Evolutionary conservation across 2,888 invertebrate genomes (phyloP).

Genomic region (Pollenia labialis): DNA sequence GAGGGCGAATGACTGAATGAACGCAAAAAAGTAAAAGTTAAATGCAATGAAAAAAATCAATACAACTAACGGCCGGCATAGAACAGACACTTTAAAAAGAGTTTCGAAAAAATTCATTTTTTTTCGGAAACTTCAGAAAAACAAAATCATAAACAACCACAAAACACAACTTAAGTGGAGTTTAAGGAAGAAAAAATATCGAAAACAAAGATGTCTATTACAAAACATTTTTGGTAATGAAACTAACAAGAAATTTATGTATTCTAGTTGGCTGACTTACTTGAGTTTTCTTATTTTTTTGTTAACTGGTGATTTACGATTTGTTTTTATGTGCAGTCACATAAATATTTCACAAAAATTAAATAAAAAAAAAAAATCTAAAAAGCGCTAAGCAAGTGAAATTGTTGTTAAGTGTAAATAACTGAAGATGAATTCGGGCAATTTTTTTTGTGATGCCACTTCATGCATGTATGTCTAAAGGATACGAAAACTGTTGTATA

Average conservation of each 20-base stretch:
- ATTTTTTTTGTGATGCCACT: background rate
- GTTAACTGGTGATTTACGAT: constrained; percentile 70
- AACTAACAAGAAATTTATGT: constrained; percentile 29
- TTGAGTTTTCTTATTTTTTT: constrained; percentile 23
- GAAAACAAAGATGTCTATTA: constrained; percentile 9
- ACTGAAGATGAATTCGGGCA: constrained; percentile 44
- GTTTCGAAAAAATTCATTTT: background rate
- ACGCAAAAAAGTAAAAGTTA: constrained; percentile 46
- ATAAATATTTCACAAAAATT: constrained; percentile 8
- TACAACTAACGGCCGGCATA: constrained; percentile 52
- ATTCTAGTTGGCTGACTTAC: constrained; percentile 34
- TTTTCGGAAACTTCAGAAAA: constrained; percentile 13
- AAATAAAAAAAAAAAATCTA: constrained; percentile 41
- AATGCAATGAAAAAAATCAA: constrained; percentile 57
- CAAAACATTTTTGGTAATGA: constrained; percentile 32
- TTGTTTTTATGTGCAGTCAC: constrained; percentile 41
- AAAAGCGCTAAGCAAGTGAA: constrained; percentile 73
- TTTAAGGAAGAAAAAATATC: background rate
- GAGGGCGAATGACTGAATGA: background rate
- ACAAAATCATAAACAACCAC: constrained; percentile 46
- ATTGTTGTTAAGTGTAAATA: constrained; percentile 61
- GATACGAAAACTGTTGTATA: background rate
- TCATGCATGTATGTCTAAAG: background rate
- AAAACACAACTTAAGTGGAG: constrained; percentile 18
- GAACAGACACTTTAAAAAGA: constrained; percentile 18